Evolutionary conservation across 2,888 invertebrate species (phyloP), one percentile per base, ranked within the genome.

Genomic region (Synergus gifuensis): DNA sequence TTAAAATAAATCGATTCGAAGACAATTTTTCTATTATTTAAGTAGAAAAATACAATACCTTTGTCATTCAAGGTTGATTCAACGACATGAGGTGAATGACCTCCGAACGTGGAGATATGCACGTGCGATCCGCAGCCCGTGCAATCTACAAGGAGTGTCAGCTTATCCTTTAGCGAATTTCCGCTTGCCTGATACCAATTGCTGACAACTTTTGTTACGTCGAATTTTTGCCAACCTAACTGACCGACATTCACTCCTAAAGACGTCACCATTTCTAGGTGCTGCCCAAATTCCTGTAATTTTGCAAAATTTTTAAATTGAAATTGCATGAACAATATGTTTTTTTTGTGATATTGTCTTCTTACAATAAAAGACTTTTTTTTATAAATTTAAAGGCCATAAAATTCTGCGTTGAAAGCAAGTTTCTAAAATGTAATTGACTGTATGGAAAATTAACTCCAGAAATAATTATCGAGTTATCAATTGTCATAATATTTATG

Each of bases 211-310:
- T 94, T 93, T 83, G 97, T 97, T 87, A 98, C 94, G 93, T 98
- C 97, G 87, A 98, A 94, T 88, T 97, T 96, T 92, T 97, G 96
- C 98, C 98, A 98, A 76, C 97, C 97, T 84, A 96, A 94, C 83
- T 94, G 93, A 76, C 94, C 93, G 79, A 95, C 94, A 89, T 95
- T 94, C 86, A 96, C 93, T 76, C 87, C 89, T 28, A 91, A 87
- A 40, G 91, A 91, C 76, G 92, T 92, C 76, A 91, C 89, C 91
- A 92, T 86, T 22, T 92, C 91, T 67, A 92, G 86, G 79, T 92
- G 90, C 81, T 91, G 88, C 1, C 91, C 90, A 46, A 92, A 88
- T 82, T 92, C 92, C 92, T 92, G 80, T n/a, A 82, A 82, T 28
- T 28, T 42, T 36, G 28, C 54, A 40, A 67, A 4, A 42, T 58